These are phyloP conservation scores for Oxyruncus cristatus DNA, from an alignment of 2,113 vertebrate genomes.

Conservation along the genomic window DNA sequence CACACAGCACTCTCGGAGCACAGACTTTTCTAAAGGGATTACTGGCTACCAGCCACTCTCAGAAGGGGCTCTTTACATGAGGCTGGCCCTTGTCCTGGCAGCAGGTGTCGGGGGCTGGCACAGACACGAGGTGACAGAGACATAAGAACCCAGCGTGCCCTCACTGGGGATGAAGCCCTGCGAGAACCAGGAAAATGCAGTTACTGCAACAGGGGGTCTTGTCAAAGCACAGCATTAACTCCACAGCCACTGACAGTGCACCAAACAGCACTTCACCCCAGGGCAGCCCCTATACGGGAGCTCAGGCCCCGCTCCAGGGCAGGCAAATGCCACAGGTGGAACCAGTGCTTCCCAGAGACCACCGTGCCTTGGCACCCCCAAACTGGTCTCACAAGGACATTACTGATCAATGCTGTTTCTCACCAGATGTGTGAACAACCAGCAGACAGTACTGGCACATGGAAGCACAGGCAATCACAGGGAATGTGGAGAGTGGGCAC, in stretches of 20 bases:
- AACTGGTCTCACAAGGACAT: neutral
- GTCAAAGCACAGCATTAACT: neutral
- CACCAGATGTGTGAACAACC: neutral
- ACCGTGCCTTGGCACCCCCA: neutral
- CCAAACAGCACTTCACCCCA: neutral
- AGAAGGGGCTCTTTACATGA: neutral
- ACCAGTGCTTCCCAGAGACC: neutral
- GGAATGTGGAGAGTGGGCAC: neutral
- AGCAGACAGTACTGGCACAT: neutral
- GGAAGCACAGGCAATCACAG: neutral
- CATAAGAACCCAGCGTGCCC: neutral
- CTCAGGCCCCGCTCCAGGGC: neutral
- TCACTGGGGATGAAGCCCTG: neutral
- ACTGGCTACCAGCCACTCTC: constrained; percentile 16
- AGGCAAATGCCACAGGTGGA: neutral
- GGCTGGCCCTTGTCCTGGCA: neutral
- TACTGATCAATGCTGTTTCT: neutral
- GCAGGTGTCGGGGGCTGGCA: neutral
- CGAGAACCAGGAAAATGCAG: neutral
- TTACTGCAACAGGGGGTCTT: neutral
- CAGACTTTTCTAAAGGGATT: neutral
- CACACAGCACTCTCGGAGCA: neutral
- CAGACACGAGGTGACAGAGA: neutral
- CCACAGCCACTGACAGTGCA: neutral
- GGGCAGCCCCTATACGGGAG: neutral